Evolutionary conservation across 2,797 vertebrate species (phyloP), one percentile per base, ranked within the genome.

Genomic region (Poeciliopsis presidionis): DNA sequence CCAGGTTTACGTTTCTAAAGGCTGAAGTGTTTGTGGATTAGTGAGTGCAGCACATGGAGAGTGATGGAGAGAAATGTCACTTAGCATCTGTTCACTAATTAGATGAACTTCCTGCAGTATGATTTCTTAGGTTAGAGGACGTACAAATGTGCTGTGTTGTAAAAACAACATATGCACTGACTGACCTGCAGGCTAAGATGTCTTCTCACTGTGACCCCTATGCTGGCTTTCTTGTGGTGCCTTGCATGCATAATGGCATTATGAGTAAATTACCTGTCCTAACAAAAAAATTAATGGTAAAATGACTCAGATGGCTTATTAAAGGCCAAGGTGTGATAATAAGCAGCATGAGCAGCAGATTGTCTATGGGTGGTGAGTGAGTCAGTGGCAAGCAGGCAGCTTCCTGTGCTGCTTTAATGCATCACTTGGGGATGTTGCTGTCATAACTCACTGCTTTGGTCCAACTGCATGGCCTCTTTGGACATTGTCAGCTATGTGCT

Each of bases 281-380:
- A 45, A 78, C 72, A 72, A 81, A 74, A 80, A 41, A 65, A 53
- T 41, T 12, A 74, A 77, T 18, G 71, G 18, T 49, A 61, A 72
- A 69, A 73, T 84, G 87, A 91, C 84, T 84, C 84, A 86, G 80
- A 43, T 6, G 7, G 79, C 73, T 91, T 91, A 81, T 88, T 81
- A 87, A 69, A 82, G 76, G 63, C 80, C 14, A 41, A 77, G 72
- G 77, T 86, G 82, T 84, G 79, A 85, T 79, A 75, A 76, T 76
- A 51, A 75, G 33, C 67, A 73, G 7, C 59, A 74, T 28, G 45
- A 33, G 57, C 67, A 57, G 46, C n/a, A 78, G 41, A 41, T 59
- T 53, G 53, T 53, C 45, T 46, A 53, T 55, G 65, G 45, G 75
- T 46, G 74, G 74, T 30, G 79, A 72, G 43, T 45, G 53, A 65